Base-by-base conservation (phyloP, 1,140 invertebrate genomes). In the Lucilia cuprina region DNA sequence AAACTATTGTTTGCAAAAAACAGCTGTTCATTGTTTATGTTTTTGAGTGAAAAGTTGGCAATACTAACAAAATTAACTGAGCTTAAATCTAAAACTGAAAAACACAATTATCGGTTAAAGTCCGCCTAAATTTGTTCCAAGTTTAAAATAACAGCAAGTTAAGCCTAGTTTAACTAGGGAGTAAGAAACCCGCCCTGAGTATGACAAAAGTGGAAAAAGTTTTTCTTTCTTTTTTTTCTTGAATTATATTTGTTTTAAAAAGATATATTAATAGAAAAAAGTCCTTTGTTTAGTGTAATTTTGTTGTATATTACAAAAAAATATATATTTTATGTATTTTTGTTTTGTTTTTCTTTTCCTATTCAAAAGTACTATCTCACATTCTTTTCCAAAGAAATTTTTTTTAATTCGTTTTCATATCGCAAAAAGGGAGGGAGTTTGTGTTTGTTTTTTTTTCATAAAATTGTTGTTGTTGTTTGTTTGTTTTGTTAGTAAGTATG, bases 261-360 rank as follows among this genome's bases (percentile, higher is more conserved):
- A 12, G 65, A 21, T 70, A 21, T 70, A 70, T 25, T 30, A 70
- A 21, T 70, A 70, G 65, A 70, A 70, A 41, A 70, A 70, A 70
- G 65, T 70, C n/a, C 19, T 19, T 70, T 70, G n/a, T 70, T 70
- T 70, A 21, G 65, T 70, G 65, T 70, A 75, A 14, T 80, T 50
- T 10, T 80, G 41, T 80, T 80, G 77, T 50, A 80, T 80, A 80
- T 80, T 80, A 80, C 77, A 80, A 80, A 80, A 77, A 80, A 80
- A 80, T 80, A 80, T 80, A 80, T 78, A 47, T 78, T 14, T 41
- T 30, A 19, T 78, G 13, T 78, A 60, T n/a, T 60, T 60, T 47
- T 78, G 35, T 47, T 41, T 41, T 77, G 74, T 74, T 74, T 74
- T 74, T 13, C 13, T 21, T 70, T 70, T 70, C 19, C n/a, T 70